phyloP scores from a whole-genome alignment of 1,140 invertebrate species.

The Tigriopus japonicus region DNA sequence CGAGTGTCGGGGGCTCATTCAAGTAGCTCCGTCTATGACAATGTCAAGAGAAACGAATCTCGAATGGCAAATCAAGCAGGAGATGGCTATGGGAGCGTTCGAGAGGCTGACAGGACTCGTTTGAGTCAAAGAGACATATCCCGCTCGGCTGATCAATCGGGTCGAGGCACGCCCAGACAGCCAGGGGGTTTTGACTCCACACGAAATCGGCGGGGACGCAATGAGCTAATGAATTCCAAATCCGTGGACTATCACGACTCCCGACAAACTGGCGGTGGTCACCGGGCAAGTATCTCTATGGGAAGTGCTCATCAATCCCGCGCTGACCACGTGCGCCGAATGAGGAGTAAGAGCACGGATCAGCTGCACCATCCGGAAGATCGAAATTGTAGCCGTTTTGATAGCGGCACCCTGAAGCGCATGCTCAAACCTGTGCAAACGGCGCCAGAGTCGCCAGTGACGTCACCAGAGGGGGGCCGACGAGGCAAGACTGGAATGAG shows the following conservation, averaged over 20 bases:
- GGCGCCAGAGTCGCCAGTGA: constrained; percentile 37
- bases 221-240: constrained; percentile 28
- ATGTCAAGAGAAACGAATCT: no score
- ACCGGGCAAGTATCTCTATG: no score
- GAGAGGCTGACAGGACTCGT: neutral
- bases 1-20: no score
- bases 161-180: neutral
- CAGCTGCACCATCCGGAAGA: constrained; percentile 29
- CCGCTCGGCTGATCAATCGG: neutral
- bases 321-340: constrained; percentile 28
- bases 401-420: constrained; percentile 71
- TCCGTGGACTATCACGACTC: constrained; percentile 44
- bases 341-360: constrained; percentile 63
- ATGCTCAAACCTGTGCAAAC: constrained; percentile 86
- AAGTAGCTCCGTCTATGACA: no score
- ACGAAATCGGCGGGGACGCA: constrained; percentile 25
- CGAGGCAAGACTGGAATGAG: constrained; percentile 29
- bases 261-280: no score
- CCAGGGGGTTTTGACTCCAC: neutral
- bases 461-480: constrained; percentile 63
- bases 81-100: neutral
- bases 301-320: no score
- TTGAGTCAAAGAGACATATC: neutral
- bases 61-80: no score
- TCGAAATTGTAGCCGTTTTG: constrained; percentile 22